A percentile compares a stretch with the other conserved stretches of the same genome.
These are phyloP conservation scores for Malaclemys terrapin DNA, from an alignment of 2,113 vertebrate genomes.

Conservation along the genomic window DNA sequence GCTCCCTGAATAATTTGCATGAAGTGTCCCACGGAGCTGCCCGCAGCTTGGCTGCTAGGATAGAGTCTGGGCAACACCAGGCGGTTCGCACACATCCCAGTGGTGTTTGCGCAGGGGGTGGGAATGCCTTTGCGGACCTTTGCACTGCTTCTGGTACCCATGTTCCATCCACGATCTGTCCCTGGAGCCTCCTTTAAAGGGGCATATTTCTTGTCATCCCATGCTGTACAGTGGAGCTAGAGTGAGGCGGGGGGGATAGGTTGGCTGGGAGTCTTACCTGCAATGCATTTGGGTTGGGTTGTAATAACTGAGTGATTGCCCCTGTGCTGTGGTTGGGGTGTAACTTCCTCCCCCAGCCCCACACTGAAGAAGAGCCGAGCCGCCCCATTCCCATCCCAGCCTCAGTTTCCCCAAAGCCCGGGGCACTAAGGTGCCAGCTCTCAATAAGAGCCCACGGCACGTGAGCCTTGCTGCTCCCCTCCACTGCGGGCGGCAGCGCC, in stretches of 20 bases:
- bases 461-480: too few relatives aligned
- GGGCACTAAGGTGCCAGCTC: neutral
- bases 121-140: neutral
- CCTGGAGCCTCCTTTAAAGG: neutral
- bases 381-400: neutral
- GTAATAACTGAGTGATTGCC: neutral
- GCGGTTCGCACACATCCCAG: neutral
- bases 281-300: neutral
- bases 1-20: neutral
- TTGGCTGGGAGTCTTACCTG: neutral
- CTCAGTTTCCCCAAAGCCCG: neutral
- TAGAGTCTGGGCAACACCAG: neutral
- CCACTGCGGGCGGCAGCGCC: rapidly evolving
- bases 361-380: neutral
- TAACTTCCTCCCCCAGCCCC: neutral
- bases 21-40: neutral
- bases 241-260: neutral
- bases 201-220: neutral
- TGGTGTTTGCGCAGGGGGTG: neutral
- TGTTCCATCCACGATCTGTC: neutral
- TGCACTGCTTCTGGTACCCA: neutral
- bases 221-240: rapidly evolving
- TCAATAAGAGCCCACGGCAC: neutral
- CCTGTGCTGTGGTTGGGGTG: neutral
- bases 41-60: neutral